Base-by-base conservation (phyloP, 2,797 vertebrate species). In the Protosalanx chinensis region DNA sequence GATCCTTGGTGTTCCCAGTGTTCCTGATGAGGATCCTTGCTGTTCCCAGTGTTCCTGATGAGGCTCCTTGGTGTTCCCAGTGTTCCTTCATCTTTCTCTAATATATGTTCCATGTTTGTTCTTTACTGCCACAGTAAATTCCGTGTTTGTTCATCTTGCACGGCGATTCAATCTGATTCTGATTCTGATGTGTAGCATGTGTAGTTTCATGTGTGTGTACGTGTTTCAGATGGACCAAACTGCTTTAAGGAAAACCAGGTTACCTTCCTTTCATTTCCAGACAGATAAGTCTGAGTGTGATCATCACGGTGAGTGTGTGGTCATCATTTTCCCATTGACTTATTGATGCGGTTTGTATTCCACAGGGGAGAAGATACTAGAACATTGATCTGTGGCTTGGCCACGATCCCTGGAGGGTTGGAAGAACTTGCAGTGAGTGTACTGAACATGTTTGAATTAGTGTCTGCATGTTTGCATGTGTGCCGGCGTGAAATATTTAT, bases 321-420 rank as follows among this genome's bases (percentile, higher is more conserved):
- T 76, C 63, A 80, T 62, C 49, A 16, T 63, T 76, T 61, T 60
- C 63, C 53, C 58, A 60, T 2, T 27, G 70, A 81, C 71, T 70
- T 35, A 46, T 51, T 82, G 76, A 76, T 58, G 70, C 62, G 20
- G 66, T 16, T 77, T 73, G 75, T 74, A 64, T 69, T 49, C 61
- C 73, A n/a, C 1, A 23, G 72, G 63, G 46, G 70, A 67, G 49
- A 68, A 70, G 57, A 51, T 61, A 62, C 32, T 33, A 5, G 61
- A 5, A 1, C 76, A 81, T 85, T 69, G 78, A 82, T 85, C 78
- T 53, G 64, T 53, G 16, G 49, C 53, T 60, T 58, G 72, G 73
- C 64, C 75, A 71, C 58, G 20, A 18, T 68, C 30, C 64, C 20
- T 80, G 27, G n/a, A 71, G 53, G 73, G 59, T 70, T 70, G 72